Conservation (phyloP, 2,888 invertebrate genomes). For the Eubasilissa splendida region DNA sequence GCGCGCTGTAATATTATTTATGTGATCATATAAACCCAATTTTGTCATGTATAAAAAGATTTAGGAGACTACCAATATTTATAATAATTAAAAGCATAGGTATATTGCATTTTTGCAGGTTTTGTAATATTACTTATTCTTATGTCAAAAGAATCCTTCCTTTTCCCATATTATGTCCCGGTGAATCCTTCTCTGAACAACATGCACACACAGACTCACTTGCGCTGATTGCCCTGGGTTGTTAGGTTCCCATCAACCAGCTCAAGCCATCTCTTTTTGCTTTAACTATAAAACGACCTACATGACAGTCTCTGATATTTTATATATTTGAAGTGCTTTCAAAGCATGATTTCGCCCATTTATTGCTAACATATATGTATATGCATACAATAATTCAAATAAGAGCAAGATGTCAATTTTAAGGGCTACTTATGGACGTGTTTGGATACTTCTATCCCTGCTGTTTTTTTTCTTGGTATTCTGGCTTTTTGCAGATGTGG, state of each 20-base stretch:
- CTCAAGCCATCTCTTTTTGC: constrained; percentile 46
- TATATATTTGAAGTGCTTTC: constrained; percentile 23
- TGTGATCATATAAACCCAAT: constrained; percentile 22
- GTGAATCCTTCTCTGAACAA: not conserved
- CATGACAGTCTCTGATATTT: constrained; percentile 52
- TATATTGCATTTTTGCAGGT: constrained; percentile 38
- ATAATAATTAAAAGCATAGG: constrained; percentile 21
- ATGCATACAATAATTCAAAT: not conserved
- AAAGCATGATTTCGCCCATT: constrained; percentile 32
- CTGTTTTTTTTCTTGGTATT: constrained; percentile 68
- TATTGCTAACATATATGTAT: constrained; percentile 36
- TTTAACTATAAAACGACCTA: constrained; percentile 53
- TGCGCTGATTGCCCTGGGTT: constrained; percentile 58
- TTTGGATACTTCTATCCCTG: constrained; percentile 38
- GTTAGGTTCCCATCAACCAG: constrained; percentile 42
- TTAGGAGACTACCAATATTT: constrained; percentile 25
- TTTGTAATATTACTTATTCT: constrained; percentile 8
- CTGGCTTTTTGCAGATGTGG: constrained; percentile 92
- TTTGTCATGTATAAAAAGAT: not conserved
- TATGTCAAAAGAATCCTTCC: constrained; percentile 31
- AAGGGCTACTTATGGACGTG: constrained; percentile 6
- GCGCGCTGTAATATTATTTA: constrained; percentile 40
- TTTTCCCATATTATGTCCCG: constrained; percentile 12
- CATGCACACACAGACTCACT: constrained; percentile 21
- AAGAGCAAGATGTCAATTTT: not conserved